These are phyloP conservation scores for Diplolepis rosae DNA, from an alignment of 2,888 invertebrate genomes.

Conservation along the genomic window DNA sequence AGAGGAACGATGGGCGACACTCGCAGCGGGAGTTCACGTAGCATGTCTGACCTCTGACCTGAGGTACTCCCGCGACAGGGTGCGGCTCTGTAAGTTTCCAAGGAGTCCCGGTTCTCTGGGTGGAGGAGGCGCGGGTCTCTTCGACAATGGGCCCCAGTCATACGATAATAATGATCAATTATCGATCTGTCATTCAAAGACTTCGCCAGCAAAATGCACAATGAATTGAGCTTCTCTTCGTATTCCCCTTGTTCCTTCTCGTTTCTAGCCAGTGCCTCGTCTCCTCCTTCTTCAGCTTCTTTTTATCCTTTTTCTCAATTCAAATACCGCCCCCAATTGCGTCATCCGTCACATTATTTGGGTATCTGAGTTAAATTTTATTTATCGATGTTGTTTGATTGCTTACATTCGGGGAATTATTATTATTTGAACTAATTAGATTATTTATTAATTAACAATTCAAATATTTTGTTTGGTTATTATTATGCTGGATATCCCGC, in stretches of 20 bases:
- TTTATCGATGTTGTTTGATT: too few relatives aligned
- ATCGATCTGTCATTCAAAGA: constrained; percentile 71
- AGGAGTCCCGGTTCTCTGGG: constrained; percentile 53
- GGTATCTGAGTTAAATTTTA: too few relatives aligned
- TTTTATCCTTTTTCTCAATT: constrained; percentile 3
- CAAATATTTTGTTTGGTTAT: too few relatives aligned
- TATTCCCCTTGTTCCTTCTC: constrained; percentile 39
- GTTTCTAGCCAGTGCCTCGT: constrained; percentile 33
- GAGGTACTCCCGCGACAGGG: constrained; percentile 61
- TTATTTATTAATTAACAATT: too few relatives aligned
- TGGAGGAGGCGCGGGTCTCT: constrained; percentile 54
- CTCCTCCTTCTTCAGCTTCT: constrained; percentile 37
- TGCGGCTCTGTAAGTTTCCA: constrained; percentile 62
- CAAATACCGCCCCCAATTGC: neutral
- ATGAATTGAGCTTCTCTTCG: constrained; percentile 64
- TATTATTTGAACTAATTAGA: too few relatives aligned
- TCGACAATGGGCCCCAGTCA: constrained; percentile 66
- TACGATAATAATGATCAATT: constrained; percentile 71
- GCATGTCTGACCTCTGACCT: constrained; percentile 63
- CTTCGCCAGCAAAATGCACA: constrained; percentile 65
- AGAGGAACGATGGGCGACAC: constrained; percentile 65
- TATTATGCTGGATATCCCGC: too few relatives aligned
- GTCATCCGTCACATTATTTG: neutral
- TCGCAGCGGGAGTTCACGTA: constrained; percentile 68
- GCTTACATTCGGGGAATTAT: too few relatives aligned